Base-by-base conservation (phyloP, 1,140 invertebrate species). In the Wiebesia pumilae region DNA sequence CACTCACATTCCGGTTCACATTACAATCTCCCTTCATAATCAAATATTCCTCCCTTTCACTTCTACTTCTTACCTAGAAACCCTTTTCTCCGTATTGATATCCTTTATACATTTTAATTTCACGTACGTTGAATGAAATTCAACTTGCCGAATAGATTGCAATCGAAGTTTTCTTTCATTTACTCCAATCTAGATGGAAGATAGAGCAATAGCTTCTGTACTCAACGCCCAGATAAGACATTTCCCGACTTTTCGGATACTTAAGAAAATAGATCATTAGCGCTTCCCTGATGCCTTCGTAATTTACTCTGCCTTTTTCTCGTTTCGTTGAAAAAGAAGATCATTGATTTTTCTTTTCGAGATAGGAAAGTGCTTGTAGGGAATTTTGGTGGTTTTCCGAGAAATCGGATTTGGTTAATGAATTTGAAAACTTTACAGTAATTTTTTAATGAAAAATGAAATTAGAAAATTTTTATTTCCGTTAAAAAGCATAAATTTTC, bases 231-330 rank as follows among this genome's bases (percentile, higher is more conserved):
- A 82, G 80, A 82, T 82, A 47, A 82, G 80, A 30, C 65, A 38
- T 47, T 82, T 47, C 40, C 35, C 80, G 80, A 82, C 62, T 82
- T 82, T 82, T 58, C 80, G 65, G 80, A 69, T 69, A 82, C 62
- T 82, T 82, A 82, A 82, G 80, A 82, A 82, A 82, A 82, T 69
- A 65, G 62, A 16, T n/a, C 80, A 82, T 82, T 82, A 82, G 80
- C 40, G 43, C 79, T 82, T 47, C 30, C 40, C 65, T 38, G 24
- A 69, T 69, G n/a, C 80, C 65, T 38, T 65, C 79, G 54, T n/a
- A n/a, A n/a, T n/a, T n/a, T n/a, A n/a, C n/a, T n/a, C n/a, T n/a
- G n/a, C n/a, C n/a, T n/a, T n/a, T n/a, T n/a, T n/a, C n/a, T n/a
- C n/a, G n/a, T n/a, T n/a, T n/a, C n/a, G n/a, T n/a, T n/a, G n/a